Percentiles rank a stretch among this genome's conserved stretches.
Conservation (phyloP, 2,797 vertebrate genomes). For the Liparis tanakae region DNA sequence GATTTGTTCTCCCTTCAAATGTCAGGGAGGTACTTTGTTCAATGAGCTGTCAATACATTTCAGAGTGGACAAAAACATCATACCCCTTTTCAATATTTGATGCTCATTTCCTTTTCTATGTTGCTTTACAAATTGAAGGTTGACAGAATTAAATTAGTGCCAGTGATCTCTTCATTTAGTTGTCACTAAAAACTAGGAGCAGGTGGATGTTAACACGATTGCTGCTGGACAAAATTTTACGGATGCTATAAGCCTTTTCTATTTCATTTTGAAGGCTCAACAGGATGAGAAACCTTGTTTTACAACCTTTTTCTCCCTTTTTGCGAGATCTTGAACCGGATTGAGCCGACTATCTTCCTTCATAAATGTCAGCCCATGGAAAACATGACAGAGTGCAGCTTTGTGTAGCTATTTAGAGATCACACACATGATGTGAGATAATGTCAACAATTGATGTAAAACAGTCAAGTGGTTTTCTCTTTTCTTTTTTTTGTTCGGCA, state of each 20-base stretch:
- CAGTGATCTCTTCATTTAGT: slow-evolving; percentile 20
- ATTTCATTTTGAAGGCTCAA: slow-evolving; percentile 20
- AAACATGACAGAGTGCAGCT: slow-evolving; percentile 64
- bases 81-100: neutral
- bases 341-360: slow-evolving; percentile 29
- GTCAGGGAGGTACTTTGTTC: neutral
- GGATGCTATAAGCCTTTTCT: slow-evolving; percentile 6
- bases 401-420: slow-evolving; percentile 52
- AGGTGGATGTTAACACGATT: slow-evolving; percentile 20
- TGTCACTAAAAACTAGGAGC: slow-evolving; percentile 21
- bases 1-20: neutral
- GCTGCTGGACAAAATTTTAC: neutral
- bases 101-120: slow-evolving; percentile 9
- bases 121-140: neutral
- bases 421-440: slow-evolving; percentile 56
- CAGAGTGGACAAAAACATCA: neutral
- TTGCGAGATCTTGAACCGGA: slow-evolving; percentile 34
- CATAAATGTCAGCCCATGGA: slow-evolving; percentile 74
- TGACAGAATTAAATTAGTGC: slow-evolving; percentile 15
- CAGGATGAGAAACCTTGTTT: slow-evolving; percentile 26
- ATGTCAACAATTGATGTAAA: slow-evolving; percentile 69
- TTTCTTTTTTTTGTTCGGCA: slow-evolving; percentile 36
- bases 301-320: slow-evolving; percentile 17
- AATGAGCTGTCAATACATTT: neutral
- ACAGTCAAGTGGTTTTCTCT: slow-evolving; percentile 52